Percentiles rank a stretch among this genome's conserved stretches.
These are phyloP conservation scores for Pelagia noctiluca DNA, from an alignment of 30 jellyfish, hydroid and myxozoan species.

Conservation along the genomic window DNA sequence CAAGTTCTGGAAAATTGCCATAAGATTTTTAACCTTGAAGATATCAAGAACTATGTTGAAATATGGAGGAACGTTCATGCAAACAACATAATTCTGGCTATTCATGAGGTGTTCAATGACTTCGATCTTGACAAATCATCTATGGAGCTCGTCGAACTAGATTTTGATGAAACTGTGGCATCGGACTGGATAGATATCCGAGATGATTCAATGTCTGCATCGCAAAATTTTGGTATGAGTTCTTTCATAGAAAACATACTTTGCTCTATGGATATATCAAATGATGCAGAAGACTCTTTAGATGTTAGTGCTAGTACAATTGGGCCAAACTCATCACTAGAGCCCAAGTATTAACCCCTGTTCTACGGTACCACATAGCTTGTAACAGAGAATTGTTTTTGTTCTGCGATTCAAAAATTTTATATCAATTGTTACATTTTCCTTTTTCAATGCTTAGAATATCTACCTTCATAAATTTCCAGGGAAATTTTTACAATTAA, in stretches of 20 bases:
- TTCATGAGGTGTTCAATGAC: slow-evolving; percentile 30
- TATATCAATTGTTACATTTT: no score
- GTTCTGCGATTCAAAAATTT: not conserved
- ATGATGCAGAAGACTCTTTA: slow-evolving; percentile 1
- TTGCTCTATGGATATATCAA: not conserved
- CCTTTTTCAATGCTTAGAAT: not conserved
- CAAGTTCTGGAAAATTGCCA: slow-evolving; percentile 30
- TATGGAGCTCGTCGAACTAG: not conserved
- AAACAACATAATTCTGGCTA: slow-evolving; percentile 30
- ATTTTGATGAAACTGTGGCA: not conserved
- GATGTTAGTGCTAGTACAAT: not conserved
- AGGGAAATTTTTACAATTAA: not conserved
- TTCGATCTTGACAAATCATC: slow-evolving; percentile 6
- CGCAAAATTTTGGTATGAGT: not conserved
- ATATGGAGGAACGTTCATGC: slow-evolving; percentile 32
- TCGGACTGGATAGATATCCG: not conserved
- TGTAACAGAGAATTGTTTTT: no score
- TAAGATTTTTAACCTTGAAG: slow-evolving; percentile 20
- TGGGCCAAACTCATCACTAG: not conserved
- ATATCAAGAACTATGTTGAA: slow-evolving; percentile 29
- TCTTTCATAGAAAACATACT: not conserved
- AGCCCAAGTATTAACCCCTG: not conserved
- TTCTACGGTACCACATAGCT: no score
- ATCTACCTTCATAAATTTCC: not conserved
- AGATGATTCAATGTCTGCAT: not conserved